Conservation (phyloP, 2,888 invertebrate species). For the Criorhina ranunculi region DNA sequence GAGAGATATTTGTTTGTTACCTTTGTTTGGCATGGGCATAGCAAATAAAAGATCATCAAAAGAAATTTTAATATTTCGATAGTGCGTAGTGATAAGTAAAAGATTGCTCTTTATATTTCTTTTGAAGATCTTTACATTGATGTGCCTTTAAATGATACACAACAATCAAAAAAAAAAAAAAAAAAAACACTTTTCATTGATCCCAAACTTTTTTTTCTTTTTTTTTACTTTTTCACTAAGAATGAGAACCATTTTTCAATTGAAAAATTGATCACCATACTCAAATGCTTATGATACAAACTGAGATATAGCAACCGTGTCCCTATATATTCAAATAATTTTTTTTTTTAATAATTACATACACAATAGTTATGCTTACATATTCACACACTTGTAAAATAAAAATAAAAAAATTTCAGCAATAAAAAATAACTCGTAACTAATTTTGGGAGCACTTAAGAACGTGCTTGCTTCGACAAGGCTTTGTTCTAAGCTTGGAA, state of each 20-base stretch:
- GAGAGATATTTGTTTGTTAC: not conserved
- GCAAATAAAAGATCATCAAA: not conserved
- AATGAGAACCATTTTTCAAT: not conserved
- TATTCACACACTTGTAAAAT: slow-evolving; percentile 2
- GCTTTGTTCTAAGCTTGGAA: no score
- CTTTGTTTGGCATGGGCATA: not conserved
- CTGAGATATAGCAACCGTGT: not conserved
- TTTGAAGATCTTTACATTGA: not conserved
- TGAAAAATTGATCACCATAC: not conserved
- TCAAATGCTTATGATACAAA: not conserved
- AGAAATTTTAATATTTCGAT: no score
- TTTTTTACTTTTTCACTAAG: slow-evolving; percentile 1
- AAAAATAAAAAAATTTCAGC: not conserved
- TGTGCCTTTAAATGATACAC: not conserved
- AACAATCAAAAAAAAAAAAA: no score
- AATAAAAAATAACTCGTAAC: slow-evolving; percentile 7
- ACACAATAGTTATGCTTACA: slow-evolving; percentile 9
- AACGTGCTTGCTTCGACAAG: no score
- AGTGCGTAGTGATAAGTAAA: no score
- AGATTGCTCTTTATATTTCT: not conserved
- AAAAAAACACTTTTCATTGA: not conserved
- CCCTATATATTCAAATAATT: not conserved
- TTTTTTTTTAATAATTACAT: slow-evolving; percentile 13
- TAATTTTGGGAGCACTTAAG: no score
- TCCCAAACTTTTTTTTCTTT: no score